Evolutionary conservation across 2,113 vertebrate species (phyloP), one percentile per base, ranked within the genome.

Genomic region (Octodon degus): DNA sequence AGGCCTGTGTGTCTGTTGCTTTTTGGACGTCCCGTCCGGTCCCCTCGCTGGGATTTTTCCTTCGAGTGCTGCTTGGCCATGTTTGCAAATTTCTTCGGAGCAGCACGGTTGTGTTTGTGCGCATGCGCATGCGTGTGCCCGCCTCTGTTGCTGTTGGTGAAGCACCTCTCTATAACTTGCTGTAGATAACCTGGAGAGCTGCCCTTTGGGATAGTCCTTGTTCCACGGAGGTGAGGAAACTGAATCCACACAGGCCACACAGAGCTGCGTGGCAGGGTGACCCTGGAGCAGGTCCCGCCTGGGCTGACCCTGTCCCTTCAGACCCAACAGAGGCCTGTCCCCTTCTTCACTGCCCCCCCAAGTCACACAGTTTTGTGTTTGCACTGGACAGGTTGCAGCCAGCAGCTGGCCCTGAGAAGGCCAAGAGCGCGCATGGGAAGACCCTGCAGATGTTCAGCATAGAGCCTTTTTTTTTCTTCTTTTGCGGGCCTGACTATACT

Each of bases 71-170:
- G 89, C 37, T 34, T 37, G 34, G 89, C 16, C 72, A 10, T 3
- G 0, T 24, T 67, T 90, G 22, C 20, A 12, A 22, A 5, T 43
- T 76, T 43, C 70, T 74, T 40, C 20, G 1, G 20, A 40, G 12
- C 70, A 11, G 20, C 22, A 8, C 10, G 22, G 24, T 40, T 40
- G 20, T 37, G 7, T 22, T 7, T 10, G n/a, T 37, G 68, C 1
- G 5, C 16, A 7, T 5, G 14, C 13, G 14, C 0, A 1, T 16
- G 68, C 2, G 5, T n/a, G 32, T n/a, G 67, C 2, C 7, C 24
- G 4, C 47, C 30, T 12, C n/a, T 80, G 76, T 60, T 11, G 16
- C 43, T 3, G 3, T 32, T 16, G 9, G 3, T n/a, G 12, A 47
- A 77, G 67, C 67, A 1, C 7, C 17, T 43, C 50, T 19, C 2